Base-by-base conservation (phyloP, 2,888 invertebrate genomes). In the Drosophila ochracea region DNA sequence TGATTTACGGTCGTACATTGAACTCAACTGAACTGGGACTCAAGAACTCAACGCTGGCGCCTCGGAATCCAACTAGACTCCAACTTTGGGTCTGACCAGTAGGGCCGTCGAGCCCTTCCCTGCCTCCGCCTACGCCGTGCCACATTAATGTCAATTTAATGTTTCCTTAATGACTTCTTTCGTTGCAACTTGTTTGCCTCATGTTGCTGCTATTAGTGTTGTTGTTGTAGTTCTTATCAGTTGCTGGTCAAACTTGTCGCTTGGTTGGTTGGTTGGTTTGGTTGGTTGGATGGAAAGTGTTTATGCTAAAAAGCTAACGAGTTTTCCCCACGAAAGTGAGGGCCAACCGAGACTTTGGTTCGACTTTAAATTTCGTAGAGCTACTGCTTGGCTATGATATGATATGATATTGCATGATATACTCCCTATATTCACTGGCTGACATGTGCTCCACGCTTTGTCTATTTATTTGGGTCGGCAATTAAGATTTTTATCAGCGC, bases 61-160 rank as follows among this genome's bases (percentile, higher is more conserved):
- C 66, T 64, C 16, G 49, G 11, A 33, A 21, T 16, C 37, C 55
- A 54, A 61, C 33, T 16, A 43, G 28, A 25, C 21, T 37, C 50
- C 57, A n/a, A 25, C 25, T 37, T 11, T 41, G 43, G 57, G 49
- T 41, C 66, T 79, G 75, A 69, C 79, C 79, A 65, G 54, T 57
- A 55, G 68, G 50, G 9, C 33, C 52, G 30, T 13, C 39, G 30
- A n/a, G 28, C 31, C 31, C 5, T 11, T 16, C 35, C 19, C 53
- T 21, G 35, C 10, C 68, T 58, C 43, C 43, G 60, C 37, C 77
- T 64, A 6, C 49, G 57, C 59, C 68, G 43, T 39, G 16, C 66
- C 70, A 84, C 83, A 88, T 90, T 91, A 92, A 90, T 92, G 91
- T 92, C 91, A 91, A 91, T 91, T 90, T 91, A 92, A 91, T 91